Conservation (phyloP, 2,797 vertebrate species). For the Luscinia megarhynchos region DNA sequence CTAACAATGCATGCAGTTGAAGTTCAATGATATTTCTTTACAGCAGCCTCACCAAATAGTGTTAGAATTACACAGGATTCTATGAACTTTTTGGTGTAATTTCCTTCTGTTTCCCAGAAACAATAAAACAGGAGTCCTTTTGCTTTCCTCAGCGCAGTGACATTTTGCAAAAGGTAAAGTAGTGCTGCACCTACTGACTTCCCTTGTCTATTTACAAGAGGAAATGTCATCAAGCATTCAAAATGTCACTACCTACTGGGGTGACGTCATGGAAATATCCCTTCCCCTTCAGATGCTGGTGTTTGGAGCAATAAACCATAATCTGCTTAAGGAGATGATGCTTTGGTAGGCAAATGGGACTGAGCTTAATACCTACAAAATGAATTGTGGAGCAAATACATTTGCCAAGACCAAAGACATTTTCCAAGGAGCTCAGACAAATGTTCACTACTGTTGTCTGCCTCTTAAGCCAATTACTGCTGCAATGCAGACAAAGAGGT, state of each 20-base stretch:
- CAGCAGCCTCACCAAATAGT: not conserved
- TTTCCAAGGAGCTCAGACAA: conserved; percentile 61
- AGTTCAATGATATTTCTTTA: conserved; percentile 41
- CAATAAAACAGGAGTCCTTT: conserved; percentile 49
- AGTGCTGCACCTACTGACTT: conserved; percentile 61
- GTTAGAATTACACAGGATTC: not conserved
- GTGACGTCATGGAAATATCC: conserved; percentile 49
- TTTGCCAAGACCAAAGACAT: conserved; percentile 44
- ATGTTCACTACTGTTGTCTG: conserved; percentile 29
- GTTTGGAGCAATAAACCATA: conserved; percentile 30
- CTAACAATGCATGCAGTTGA: not conserved
- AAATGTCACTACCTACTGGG: conserved; percentile 73
- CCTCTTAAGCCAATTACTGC: conserved; percentile 66
- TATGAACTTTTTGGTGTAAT: not conserved
- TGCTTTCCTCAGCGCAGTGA: conserved; percentile 58
- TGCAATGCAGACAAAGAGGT: conserved; percentile 61
- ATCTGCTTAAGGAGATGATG: conserved; percentile 59
- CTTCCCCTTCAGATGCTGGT: conserved; percentile 21
- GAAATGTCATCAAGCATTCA: conserved; percentile 77
- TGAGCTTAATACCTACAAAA: conserved; percentile 32
- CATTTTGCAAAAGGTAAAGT: conserved; percentile 72
- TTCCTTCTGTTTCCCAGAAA: conserved; percentile 36
- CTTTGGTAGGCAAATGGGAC: conserved; percentile 51
- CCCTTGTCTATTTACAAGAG: conserved; percentile 71
- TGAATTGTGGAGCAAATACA: conserved; percentile 27